Conservation (phyloP, 2,797 vertebrate species). For the Psittacula derbiana region DNA sequence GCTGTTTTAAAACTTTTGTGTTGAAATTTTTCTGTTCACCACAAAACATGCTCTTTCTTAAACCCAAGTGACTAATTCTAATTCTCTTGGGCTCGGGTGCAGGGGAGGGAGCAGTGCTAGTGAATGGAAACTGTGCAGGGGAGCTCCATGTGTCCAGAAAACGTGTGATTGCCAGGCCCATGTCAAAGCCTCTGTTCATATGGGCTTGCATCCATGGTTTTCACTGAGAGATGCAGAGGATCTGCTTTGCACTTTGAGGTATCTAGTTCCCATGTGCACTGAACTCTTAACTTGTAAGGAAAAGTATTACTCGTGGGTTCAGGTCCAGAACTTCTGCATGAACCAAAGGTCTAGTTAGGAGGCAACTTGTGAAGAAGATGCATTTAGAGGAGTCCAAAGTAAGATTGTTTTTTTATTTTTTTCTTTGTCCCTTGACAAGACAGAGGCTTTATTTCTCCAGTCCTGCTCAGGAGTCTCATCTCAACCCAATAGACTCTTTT, state of each 20-base stretch:
- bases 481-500: not conserved
- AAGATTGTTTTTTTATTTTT: not conserved
- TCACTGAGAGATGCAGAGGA: not conserved
- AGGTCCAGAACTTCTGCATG: not conserved
- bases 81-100: not conserved
- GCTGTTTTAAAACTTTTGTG: not conserved
- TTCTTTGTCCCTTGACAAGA: not conserved
- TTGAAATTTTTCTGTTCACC: not conserved
- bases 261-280: not conserved
- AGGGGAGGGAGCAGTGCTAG: not conserved
- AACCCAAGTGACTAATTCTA: not conserved
- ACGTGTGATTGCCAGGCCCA: fast-evolving
- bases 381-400: not conserved
- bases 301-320: not conserved
- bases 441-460: not conserved
- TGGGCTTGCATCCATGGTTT: not conserved
- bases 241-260: not conserved
- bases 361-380: not conserved
- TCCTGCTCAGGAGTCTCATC: not conserved
- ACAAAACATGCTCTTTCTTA: not conserved
- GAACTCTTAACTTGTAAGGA: not conserved
- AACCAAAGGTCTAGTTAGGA: not conserved
- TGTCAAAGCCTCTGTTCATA: not conserved
- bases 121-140: not conserved
- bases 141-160: not conserved